Evolutionary conservation across 2,113 vertebrate genomes (phyloP).

Genomic region (Protomyctophum bolini): DNA sequence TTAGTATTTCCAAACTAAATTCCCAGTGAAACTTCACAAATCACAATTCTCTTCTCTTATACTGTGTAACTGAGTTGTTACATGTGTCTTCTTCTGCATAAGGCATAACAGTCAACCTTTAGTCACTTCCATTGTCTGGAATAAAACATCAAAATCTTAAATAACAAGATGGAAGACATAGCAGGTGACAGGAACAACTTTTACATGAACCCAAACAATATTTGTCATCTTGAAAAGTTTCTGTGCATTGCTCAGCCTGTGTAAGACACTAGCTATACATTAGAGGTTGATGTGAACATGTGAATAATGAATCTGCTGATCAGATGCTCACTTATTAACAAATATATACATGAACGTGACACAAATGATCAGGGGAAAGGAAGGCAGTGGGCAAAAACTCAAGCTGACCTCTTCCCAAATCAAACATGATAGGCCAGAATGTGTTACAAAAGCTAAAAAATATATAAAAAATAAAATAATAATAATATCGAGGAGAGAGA

Average conservation of each 20-base stretch:
- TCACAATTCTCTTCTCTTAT: conserved; percentile 52
- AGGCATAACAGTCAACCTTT: conserved; percentile 66
- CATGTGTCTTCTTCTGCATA: conserved; percentile 68
- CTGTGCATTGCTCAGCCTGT: conserved; percentile 65
- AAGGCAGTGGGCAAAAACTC: conserved; percentile 29
- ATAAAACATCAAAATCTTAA: conserved; percentile 53
- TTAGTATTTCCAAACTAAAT: conserved; percentile 64
- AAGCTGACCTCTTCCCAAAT: conserved; percentile 56
- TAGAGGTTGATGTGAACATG: conserved; percentile 47
- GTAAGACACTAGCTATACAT: conserved; percentile 70
- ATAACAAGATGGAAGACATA: conserved; percentile 56
- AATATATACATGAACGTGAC: conserved; percentile 54
- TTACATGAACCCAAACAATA: conserved; percentile 41
- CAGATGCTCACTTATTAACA: conserved; percentile 43
- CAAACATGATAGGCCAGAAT: conserved; percentile 11
- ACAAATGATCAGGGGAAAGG: conserved; percentile 38
- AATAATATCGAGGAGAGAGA: background rate
- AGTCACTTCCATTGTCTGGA: conserved; percentile 46
- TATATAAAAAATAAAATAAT: background rate
- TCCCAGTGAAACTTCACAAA: conserved; percentile 75
- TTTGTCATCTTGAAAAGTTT: conserved; percentile 38
- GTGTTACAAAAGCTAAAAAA: background rate
- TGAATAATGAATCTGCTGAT: conserved; percentile 34
- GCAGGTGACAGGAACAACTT: conserved; percentile 25
- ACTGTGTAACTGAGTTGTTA: conserved; percentile 73